Percentiles rank a stretch among this genome's conserved stretches.
Conservation (phyloP, 2,113 vertebrate genomes). For the Alligator mississippiensis region DNA sequence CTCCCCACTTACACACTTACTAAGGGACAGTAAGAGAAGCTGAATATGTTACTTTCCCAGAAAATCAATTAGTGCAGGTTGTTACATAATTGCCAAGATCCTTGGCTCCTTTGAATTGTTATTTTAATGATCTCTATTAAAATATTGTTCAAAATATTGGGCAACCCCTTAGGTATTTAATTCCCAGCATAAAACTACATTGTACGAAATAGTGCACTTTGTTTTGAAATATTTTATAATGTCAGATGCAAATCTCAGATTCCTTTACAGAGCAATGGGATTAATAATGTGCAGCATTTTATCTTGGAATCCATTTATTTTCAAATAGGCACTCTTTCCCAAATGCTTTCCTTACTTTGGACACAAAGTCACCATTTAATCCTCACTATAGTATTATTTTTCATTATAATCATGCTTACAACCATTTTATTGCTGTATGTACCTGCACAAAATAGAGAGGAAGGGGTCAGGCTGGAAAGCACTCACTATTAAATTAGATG, state of each 20-base stretch:
- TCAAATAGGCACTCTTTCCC: too few species aligned
- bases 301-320: too few species aligned
- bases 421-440: too few species aligned
- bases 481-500: background rate
- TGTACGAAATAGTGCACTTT: background rate
- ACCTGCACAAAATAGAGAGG: too few species aligned
- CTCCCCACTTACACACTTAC: too few species aligned
- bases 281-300: too few species aligned
- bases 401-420: background rate
- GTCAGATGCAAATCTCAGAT: background rate
- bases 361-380: background rate
- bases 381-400: background rate
- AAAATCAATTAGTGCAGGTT: too few species aligned
- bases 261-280: too few species aligned
- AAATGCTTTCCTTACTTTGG: background rate
- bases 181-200: background rate
- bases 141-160: background rate
- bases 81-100: too few species aligned
- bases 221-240: background rate
- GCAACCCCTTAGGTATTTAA: background rate
- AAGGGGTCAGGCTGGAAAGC: background rate
- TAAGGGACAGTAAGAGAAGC: too few species aligned
- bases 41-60: too few species aligned
- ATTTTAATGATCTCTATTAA: background rate
- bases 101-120: too few species aligned